Conservation (phyloP, 2,797 vertebrate species). For the Paguma larvata region DNA sequence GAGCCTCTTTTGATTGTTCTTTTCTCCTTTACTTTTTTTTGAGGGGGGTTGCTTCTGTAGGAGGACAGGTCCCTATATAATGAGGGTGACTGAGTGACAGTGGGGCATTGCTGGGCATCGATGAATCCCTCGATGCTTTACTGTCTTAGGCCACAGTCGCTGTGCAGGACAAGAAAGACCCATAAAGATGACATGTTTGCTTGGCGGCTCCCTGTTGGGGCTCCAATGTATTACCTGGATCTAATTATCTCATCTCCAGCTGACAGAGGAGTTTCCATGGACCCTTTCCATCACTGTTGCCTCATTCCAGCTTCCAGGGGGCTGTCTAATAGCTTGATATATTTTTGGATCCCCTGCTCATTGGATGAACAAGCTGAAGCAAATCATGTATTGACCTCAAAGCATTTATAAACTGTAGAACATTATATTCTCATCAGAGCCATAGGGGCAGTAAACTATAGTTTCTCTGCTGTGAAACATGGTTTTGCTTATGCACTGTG, state of each 20-base stretch:
- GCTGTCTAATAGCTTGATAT: slow-evolving; percentile 93
- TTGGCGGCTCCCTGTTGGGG: slow-evolving; percentile 90
- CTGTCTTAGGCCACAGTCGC: slow-evolving; percentile 83
- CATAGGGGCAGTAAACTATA: slow-evolving; percentile 96
- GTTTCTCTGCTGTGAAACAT: slow-evolving; percentile 97
- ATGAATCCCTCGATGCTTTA: slow-evolving; percentile 81
- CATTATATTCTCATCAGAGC: slow-evolving; percentile 98
- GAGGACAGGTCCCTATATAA: slow-evolving; percentile 79
- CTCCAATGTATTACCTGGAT: slow-evolving; percentile 93
- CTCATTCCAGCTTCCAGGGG: slow-evolving; percentile 90
- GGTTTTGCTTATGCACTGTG: slow-evolving; percentile 96
- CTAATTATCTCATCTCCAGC: slow-evolving; percentile 93
- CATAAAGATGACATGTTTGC: slow-evolving; percentile 92
- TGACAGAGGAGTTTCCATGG: slow-evolving; percentile 89
- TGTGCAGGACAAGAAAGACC: slow-evolving; percentile 88
- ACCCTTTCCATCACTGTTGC: slow-evolving; percentile 89
- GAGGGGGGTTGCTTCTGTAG: slow-evolving; percentile 31
- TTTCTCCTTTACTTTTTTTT: neutral
- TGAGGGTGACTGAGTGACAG: slow-evolving; percentile 78
- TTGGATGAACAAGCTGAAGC: slow-evolving; percentile 94
- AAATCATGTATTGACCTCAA: slow-evolving; percentile 98
- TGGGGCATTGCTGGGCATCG: slow-evolving; percentile 72
- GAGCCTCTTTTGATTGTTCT: neutral
- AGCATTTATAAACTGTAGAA: slow-evolving; percentile 96
- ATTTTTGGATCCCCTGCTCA: slow-evolving; percentile 94